Base-by-base conservation (phyloP, 2,888 invertebrate genomes). In the Harpalus rufipes region DNA sequence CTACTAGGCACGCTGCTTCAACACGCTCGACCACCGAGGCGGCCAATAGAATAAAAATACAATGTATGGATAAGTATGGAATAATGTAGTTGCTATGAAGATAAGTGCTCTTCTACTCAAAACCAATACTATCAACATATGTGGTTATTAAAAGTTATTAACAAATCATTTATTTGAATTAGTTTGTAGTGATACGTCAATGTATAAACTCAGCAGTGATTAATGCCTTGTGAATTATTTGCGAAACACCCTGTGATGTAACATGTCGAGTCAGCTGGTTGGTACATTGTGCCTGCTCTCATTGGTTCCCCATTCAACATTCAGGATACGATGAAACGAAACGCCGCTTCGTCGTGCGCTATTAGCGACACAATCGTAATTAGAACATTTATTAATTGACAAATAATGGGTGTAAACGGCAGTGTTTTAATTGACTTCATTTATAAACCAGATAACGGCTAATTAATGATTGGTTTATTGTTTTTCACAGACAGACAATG, bases 401-500 rank as follows among this genome's bases (percentile, higher is more conserved):
- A 59, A 82, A 58, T 82, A 82, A 82, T 82, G 82, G 72, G 25
- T 82, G 56, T 74, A 82, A 82, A 82, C 59, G 82, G 82, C 51
- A 74, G 68, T 18, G 41, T 82, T 82, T 82, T 74, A 74, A 82
- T 82, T 74, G 82, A 74, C 72, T 82, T 74, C 58, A 72, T 82
- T 82, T 61, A 74, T 82, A 74, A 82, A 44, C 14, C 56, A 59
- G 82, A 82, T 82, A 82, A 68, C 82, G 25, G 72, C 56, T 82
- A 82, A 82, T 82, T 82, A 82, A 82, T 82, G 72, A 82, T 82
- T 82, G 74, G 82, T 82, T 82, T 74, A 81, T 82, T 82, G 72
- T 82, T 65, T 65, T 82, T 74, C 41, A 72, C 14, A 25, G 74
- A 59, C 59, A 59, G 59, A 82, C 74, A 74, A 82, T 82, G 82